These are phyloP conservation scores for Heliconius congener DNA, from an alignment of 1,140 invertebrate species.

Conservation along the genomic window DNA sequence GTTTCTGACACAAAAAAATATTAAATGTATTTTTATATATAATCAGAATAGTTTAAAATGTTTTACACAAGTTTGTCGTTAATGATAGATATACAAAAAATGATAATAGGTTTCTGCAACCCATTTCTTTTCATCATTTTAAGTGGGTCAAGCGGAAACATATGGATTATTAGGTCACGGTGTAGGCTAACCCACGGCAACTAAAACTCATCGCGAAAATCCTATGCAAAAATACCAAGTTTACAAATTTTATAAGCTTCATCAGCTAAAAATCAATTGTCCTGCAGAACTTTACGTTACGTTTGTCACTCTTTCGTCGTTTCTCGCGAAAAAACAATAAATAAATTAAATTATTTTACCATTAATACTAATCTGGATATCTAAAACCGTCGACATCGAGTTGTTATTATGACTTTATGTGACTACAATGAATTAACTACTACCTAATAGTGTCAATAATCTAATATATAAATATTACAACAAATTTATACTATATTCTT, in stretches of 20 bases:
- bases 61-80: background rate
- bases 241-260: background rate
- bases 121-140: slow-evolving; percentile 18
- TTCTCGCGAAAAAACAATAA: background rate
- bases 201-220: background rate
- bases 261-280: too few relatives aligned
- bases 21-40: too few relatives aligned
- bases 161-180: slow-evolving; percentile 29
- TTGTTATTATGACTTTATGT: background rate
- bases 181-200: background rate
- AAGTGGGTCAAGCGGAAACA: slow-evolving; percentile 34
- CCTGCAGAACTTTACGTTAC: too few relatives aligned
- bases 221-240: background rate
- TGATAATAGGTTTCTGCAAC: slow-evolving; percentile 13
- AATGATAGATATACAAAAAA: background rate
- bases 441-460: background rate
- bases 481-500: background rate
- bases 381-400: background rate
- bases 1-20: background rate
- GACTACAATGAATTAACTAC: slow-evolving; percentile 14
- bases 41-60: background rate
- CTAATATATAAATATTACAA: slow-evolving; percentile 18
- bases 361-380: background rate
- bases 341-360: background rate
- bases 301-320: background rate